These are phyloP conservation scores for Pseudois nayaur DNA, from an alignment of 2,113 vertebrate genomes.

Conservation along the genomic window DNA sequence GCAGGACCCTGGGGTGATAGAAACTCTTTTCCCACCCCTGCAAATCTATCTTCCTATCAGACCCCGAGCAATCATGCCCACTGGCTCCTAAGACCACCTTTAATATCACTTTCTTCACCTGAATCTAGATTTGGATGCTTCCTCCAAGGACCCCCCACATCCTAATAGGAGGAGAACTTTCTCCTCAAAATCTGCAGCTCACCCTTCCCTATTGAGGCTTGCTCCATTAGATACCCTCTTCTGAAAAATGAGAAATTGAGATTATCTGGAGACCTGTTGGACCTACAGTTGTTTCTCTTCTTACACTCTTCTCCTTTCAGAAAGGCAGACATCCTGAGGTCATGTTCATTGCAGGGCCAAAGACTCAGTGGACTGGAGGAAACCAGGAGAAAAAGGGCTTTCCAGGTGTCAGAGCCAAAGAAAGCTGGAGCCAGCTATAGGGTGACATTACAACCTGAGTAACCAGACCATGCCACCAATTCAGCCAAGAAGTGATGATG, in stretches of 20 bases:
- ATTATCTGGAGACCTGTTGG: neutral
- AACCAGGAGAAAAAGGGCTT: neutral
- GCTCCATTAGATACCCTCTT: neutral
- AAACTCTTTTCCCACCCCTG: fast-evolving
- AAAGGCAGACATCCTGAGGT: neutral
- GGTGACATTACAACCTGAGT: neutral
- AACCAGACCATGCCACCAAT: neutral
- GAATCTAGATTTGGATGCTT: neutral
- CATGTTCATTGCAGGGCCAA: neutral
- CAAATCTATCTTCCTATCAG: neutral
- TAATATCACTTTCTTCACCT: neutral
- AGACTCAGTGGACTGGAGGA: no score
- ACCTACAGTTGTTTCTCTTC: neutral
- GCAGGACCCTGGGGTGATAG: neutral
- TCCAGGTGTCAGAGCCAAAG: neutral
- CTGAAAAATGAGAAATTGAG: neutral
- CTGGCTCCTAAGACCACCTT: neutral
- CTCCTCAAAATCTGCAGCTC: neutral
- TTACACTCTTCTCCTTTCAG: neutral
- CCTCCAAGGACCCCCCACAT: neutral
- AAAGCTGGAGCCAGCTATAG: neutral
- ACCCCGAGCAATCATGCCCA: neutral
- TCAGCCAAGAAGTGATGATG: neutral
- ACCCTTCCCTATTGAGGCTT: neutral
- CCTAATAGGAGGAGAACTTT: neutral